Percentiles rank a stretch among this genome's conserved stretches.
Evolutionary conservation across 2,113 vertebrate species (phyloP).

Genomic region (Gulo gulo): DNA sequence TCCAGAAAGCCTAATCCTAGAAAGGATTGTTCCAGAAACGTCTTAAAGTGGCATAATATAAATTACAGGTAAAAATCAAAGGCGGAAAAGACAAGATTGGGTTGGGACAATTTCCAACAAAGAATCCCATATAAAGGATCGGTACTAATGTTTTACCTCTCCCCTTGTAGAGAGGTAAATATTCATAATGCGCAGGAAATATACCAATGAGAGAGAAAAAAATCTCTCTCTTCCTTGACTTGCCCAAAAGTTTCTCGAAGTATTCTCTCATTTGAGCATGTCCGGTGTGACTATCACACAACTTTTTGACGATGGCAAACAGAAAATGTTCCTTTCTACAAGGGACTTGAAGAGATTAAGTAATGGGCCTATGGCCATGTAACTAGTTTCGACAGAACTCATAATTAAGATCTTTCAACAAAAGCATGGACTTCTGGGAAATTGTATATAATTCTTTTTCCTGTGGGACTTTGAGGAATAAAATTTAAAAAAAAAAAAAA

Average conservation of each 20-base stretch:
- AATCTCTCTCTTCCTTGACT: neutral
- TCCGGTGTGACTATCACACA: neutral
- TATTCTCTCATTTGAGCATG: neutral
- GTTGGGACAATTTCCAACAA: neutral
- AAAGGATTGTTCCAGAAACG: neutral
- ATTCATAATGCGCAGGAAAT: neutral
- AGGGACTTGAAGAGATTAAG: neutral
- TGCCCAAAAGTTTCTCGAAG: neutral
- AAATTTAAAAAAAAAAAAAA: neutral
- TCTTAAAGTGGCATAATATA: neutral
- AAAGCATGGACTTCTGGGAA: neutral
- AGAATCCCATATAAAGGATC: neutral
- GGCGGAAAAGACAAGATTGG: neutral
- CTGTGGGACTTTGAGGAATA: neutral
- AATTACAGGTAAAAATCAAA: neutral
- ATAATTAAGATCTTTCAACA: neutral
- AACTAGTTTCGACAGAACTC: neutral
- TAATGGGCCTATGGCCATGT: neutral
- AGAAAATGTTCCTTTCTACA: neutral
- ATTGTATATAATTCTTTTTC: neutral
- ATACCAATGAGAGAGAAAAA: too few relatives aligned
- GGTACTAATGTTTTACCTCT: neutral
- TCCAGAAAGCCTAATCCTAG: neutral
- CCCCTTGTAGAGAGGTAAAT: neutral
- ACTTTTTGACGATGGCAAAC: neutral